Evolutionary conservation across 2,797 vertebrate genomes (phyloP).

Genomic region (Arnoldichthys spilopterus): DNA sequence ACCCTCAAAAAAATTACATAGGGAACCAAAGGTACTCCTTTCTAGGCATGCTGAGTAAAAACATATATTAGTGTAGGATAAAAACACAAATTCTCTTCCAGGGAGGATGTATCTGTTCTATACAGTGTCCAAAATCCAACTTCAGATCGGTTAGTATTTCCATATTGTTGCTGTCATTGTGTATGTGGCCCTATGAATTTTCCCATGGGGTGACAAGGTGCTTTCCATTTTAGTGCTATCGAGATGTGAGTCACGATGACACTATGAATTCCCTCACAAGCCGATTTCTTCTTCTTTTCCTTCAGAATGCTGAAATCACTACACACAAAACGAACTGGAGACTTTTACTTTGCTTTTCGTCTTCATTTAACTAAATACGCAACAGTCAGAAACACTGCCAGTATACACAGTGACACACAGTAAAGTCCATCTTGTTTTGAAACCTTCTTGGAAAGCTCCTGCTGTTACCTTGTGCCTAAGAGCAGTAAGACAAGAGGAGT

Average conservation of each 20-base stretch:
- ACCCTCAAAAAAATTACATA: not conserved
- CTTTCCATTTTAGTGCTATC: slow-evolving; percentile 25
- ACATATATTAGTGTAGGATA: too few species aligned
- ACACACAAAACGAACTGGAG: not conserved
- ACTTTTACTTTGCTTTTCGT: too few species aligned
- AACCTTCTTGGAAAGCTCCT: slow-evolving; percentile 14
- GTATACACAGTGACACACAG: not conserved
- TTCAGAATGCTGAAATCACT: not conserved
- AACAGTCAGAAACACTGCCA: not conserved
- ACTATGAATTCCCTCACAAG: not conserved
- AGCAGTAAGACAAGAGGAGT: slow-evolving; percentile 69
- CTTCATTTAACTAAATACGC: not conserved
- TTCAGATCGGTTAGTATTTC: not conserved
- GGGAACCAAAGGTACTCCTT: not conserved
- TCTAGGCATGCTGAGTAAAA: too few species aligned
- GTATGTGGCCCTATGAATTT: not conserved
- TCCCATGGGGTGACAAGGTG: not conserved
- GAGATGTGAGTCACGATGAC: not conserved
- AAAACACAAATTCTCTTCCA: too few species aligned
- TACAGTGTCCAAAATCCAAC: not conserved
- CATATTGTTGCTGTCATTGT: not conserved
- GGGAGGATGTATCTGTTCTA: too few species aligned
- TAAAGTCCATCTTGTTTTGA: not conserved
- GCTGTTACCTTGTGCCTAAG: slow-evolving; percentile 54
- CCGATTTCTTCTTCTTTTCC: not conserved